phyloP scores from a whole-genome alignment of 35 echinoderm and acorn worm genomes.

The Ophioderma brevispina region DNA sequence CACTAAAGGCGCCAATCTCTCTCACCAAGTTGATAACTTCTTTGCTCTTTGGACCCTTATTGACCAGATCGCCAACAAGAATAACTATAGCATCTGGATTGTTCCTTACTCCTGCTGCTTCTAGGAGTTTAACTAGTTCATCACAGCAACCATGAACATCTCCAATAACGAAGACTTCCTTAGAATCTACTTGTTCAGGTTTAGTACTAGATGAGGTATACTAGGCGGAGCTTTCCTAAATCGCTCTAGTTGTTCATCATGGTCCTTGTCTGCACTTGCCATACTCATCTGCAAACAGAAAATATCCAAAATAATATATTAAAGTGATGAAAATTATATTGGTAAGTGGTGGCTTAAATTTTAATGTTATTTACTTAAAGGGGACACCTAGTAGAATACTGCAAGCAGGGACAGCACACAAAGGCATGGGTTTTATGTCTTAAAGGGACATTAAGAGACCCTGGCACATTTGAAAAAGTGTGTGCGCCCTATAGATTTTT shows the following conservation, averaged over 20 bases:
- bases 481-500: too few species aligned
- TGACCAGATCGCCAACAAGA: slow-evolving; percentile 73
- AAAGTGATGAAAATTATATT: too few species aligned
- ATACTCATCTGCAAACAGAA: background rate
- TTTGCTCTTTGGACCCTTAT: slow-evolving; percentile 73
- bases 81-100: slow-evolving; percentile 27
- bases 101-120: slow-evolving; percentile 27
- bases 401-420: too few species aligned
- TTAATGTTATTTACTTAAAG: too few species aligned
- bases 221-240: background rate
- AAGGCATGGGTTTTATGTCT: too few species aligned
- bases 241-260: background rate
- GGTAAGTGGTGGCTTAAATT: too few species aligned
- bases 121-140: slow-evolving; percentile 34
- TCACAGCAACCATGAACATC: slow-evolving; percentile 83
- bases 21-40: slow-evolving; percentile 54
- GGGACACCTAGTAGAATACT: too few species aligned
- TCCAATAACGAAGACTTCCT: slow-evolving; percentile 61
- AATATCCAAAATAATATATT: too few species aligned
- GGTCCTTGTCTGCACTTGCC: background rate
- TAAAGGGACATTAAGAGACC: too few species aligned
- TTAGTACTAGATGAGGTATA: slow-evolving; percentile 44
- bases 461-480: too few species aligned
- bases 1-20: slow-evolving; percentile 11
- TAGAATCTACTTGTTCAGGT: slow-evolving; percentile 15